These are phyloP conservation scores for Linepithema humile DNA, from an alignment of 1,140 invertebrate genomes.

Conservation along the genomic window DNA sequence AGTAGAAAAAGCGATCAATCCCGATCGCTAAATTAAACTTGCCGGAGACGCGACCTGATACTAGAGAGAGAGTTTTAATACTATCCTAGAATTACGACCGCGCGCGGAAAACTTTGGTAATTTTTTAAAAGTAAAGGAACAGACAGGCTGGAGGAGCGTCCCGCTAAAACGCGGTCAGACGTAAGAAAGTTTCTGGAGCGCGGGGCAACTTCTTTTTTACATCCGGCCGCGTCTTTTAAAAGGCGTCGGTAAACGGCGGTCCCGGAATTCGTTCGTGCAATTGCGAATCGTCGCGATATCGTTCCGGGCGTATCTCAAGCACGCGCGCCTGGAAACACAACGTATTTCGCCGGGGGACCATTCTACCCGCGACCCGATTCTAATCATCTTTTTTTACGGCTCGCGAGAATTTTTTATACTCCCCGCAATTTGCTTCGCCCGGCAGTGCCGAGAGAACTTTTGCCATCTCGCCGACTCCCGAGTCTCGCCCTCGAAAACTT, in stretches of 20 bases:
- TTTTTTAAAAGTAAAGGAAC: conserved; percentile 49
- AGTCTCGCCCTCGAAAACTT: neutral
- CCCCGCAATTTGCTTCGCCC: conserved; percentile 15
- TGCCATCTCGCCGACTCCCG: neutral
- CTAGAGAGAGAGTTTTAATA: conserved; percentile 41
- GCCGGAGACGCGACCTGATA: conserved; percentile 33
- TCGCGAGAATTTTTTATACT: conserved; percentile 3
- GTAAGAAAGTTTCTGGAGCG: conserved; percentile 25
- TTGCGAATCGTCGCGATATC: neutral
- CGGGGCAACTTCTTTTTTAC: conserved; percentile 7
- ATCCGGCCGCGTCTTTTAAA: neutral
- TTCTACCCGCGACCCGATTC: neutral
- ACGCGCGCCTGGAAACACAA: neutral
- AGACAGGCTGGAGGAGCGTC: neutral
- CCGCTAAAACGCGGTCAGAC: conserved; percentile 33
- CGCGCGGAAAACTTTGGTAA: conserved; percentile 31
- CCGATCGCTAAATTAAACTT: conserved; percentile 56
- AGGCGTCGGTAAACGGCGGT: neutral
- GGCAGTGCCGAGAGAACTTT: neutral
- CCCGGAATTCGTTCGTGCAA: neutral
- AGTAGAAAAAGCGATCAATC: conserved; percentile 42
- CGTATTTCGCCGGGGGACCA: neutral
- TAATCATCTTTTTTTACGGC: conserved; percentile 38
- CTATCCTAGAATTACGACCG: conserved; percentile 49
- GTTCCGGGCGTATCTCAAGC: neutral